These are phyloP conservation scores for Cylindroiulus punctatus DNA, from an alignment of 2,888 invertebrate genomes.

Conservation along the genomic window DNA sequence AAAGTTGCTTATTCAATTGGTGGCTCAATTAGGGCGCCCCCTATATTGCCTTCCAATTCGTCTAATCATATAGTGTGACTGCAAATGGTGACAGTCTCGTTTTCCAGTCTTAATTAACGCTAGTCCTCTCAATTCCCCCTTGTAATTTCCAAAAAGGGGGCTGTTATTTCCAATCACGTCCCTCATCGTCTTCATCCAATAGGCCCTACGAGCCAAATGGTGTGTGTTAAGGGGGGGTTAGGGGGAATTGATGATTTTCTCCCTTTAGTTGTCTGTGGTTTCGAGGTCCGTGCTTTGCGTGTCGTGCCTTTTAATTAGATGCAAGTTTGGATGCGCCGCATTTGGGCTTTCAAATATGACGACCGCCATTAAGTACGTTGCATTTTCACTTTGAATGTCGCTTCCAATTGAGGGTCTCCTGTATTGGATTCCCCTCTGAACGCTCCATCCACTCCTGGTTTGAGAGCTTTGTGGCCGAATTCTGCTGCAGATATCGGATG, in stretches of 20 bases:
- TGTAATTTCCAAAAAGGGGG: background rate
- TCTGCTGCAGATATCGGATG: background rate
- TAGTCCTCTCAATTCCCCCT: constrained; percentile 30
- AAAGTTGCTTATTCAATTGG: constrained; percentile 16
- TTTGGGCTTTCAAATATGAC: constrained; percentile 3
- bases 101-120: constrained; percentile 45
- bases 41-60: background rate
- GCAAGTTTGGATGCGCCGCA: background rate
- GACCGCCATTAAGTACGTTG: background rate
- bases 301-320: constrained; percentile 13
- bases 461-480: constrained; percentile 37
- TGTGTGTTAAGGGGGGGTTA: background rate
- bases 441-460: background rate
- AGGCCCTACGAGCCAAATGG: background rate
- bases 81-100: constrained; percentile 44
- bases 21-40: constrained; percentile 39
- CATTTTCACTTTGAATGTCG: background rate
- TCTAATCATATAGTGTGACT: constrained; percentile 40
- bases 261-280: constrained; percentile 29
- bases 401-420: background rate
- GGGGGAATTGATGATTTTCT: background rate
- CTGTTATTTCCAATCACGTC: constrained; percentile 17
- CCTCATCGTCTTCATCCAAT: constrained; percentile 7
- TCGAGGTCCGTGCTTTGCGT: background rate
- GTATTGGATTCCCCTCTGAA: background rate